phyloP scores from a whole-genome alignment of 2,888 invertebrate species.

The Vannuccia rotundouncinata region DNA sequence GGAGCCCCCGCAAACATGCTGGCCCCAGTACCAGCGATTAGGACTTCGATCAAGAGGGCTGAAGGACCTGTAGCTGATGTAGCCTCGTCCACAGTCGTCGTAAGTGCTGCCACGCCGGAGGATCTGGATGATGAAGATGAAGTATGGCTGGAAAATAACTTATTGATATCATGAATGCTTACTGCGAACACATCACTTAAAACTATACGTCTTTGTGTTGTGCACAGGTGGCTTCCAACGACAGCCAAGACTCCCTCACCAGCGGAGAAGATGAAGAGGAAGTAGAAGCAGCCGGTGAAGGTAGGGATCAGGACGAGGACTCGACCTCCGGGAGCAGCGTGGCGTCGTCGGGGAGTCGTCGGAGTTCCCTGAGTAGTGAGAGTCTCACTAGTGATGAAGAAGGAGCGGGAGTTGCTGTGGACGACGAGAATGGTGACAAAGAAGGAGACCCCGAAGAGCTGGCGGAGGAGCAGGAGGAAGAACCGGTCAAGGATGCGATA shows the following conservation, averaged over 20 bases:
- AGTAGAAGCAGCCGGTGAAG: background rate
- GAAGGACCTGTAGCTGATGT: background rate
- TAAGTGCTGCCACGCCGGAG: no score
- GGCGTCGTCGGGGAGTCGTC: background rate
- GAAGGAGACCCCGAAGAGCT: background rate
- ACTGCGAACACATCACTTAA: no score
- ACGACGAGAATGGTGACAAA: no score
- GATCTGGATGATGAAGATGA: constrained; percentile 11
- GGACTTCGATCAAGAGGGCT: background rate
- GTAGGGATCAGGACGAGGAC: background rate
- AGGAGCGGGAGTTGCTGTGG: background rate
- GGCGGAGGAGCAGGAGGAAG: background rate
- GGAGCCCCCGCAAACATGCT: background rate
- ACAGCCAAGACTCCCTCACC: background rate
- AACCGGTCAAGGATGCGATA: background rate
- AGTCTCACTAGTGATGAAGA: background rate
- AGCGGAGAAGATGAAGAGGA: background rate
- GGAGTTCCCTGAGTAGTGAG: background rate
- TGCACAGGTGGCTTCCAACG: background rate
- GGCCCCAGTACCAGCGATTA: background rate
- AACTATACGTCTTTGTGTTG: no score
- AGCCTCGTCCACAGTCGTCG: background rate
- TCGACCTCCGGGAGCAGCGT: background rate
- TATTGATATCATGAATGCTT: no score
- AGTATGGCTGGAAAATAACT: no score